Evolutionary conservation across 37 sponge, comb jelly and placozoan genomes (phyloP), one percentile per base, ranked within the genome.

Genomic region (Eunapius fragilis): DNA sequence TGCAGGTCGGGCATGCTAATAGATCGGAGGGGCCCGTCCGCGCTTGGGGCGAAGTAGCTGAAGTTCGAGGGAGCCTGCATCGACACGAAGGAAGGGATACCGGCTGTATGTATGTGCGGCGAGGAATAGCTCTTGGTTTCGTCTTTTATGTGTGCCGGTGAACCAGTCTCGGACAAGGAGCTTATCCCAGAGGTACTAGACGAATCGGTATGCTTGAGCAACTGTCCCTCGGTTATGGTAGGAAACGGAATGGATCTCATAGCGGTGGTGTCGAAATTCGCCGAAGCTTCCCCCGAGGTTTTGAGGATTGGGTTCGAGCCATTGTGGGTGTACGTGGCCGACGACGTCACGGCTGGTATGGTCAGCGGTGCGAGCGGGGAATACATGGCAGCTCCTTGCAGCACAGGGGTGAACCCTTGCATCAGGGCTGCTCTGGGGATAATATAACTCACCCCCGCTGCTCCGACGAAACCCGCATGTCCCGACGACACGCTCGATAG

Each of bases 1-100:
- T 89, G 89, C 31, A 92, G 88, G 22, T 92, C 92, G 9, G 92
- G 92, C 92, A 92, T 87, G 79, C 92, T 92, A 26, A 71, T 47
- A 34, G 92, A 92, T 12, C 92, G 79, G 25, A 92, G 81, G 10
- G 84, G 70, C 26, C 84, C 22, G 37, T 67, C 37, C 10, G 50
- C 38, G 11, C 80, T 73, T 1, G 82, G 70, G 31, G 91, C 82
- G 71, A 86, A 86, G 30, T 76, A 72, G 48, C 58, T 82, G 37
- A 79, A 72, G 75, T 74, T 80, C 69, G 76, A 25, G 11, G 75
- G 75, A 82, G 82, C n/a, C 38, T n/a, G 10, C 76, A 76, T 32
- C 22, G 68, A 13, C 25, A 27, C 24, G 70, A 10, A 10, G 79
- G 41, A 49, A 67, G 86, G 81, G 30, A 86, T 83, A 0, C 82